Percentiles rank a stretch among this genome's conserved stretches.
Evolutionary conservation across 2,888 invertebrate species (phyloP).

Genomic region (Mesorhabditis spiculigera): DNA sequence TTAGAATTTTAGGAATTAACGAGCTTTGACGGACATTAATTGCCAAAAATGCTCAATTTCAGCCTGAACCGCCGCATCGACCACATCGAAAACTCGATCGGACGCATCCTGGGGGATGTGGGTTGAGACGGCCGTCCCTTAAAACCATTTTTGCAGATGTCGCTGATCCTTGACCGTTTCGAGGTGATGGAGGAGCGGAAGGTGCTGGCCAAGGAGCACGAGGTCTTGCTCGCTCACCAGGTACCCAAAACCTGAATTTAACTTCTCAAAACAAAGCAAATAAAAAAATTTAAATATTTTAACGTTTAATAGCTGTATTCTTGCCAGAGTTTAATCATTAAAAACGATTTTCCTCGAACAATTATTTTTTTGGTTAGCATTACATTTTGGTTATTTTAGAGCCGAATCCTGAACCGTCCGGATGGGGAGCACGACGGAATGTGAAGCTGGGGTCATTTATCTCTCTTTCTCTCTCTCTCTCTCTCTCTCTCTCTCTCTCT

Average conservation of each 20-base stretch:
- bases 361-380: too few species aligned
- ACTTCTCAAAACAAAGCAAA: too few species aligned
- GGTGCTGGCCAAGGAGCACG: constrained; percentile 9
- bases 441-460: too few species aligned
- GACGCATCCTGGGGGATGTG: neutral
- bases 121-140: neutral
- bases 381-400: too few species aligned
- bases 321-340: too few species aligned
- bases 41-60: constrained; percentile 6
- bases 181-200: constrained; percentile 12
- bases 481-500: too few species aligned
- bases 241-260: neutral
- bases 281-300: too few species aligned
- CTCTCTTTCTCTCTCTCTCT: too few species aligned
- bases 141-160: constrained; percentile 19
- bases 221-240: neutral
- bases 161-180: constrained; percentile 17
- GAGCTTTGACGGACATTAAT: neutral
- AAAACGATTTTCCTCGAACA: too few species aligned
- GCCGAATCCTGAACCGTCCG: too few species aligned
- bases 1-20: neutral
- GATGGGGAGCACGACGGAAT: too few species aligned
- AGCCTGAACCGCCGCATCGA: constrained; percentile 35
- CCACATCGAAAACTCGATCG: constrained; percentile 29
- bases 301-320: too few species aligned